Conservation (phyloP, 2,797 vertebrate genomes). For the Sebastes minor region DNA sequence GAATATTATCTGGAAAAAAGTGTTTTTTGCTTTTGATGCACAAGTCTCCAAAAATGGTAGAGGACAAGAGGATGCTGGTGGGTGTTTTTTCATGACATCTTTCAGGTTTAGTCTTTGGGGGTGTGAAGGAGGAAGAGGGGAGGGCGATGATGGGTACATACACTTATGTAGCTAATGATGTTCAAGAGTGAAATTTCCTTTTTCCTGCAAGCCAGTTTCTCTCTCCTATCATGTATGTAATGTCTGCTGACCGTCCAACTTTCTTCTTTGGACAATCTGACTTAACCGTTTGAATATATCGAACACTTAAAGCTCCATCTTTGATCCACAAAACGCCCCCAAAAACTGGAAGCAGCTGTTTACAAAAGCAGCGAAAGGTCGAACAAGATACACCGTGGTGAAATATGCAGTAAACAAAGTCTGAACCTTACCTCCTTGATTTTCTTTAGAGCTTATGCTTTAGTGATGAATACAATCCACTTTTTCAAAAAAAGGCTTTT, state of each 20-base stretch:
- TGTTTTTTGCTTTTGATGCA: conserved; percentile 47
- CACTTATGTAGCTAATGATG: conserved; percentile 23
- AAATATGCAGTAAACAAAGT: conserved; percentile 65
- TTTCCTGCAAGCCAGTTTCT: conserved; percentile 54
- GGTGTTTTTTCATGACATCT: conserved; percentile 71
- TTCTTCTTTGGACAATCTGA: not conserved
- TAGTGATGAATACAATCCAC: conserved; percentile 71
- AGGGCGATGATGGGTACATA: conserved; percentile 35
- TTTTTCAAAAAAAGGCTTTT: conserved; percentile 73
- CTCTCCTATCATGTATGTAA: conserved; percentile 30
- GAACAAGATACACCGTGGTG: conserved; percentile 59
- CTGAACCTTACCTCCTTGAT: conserved; percentile 35
- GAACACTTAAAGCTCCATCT: not conserved
- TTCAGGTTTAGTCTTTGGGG: conserved; percentile 64
- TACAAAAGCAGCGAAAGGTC: conserved; percentile 60
- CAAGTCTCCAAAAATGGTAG: conserved; percentile 60
- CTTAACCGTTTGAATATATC: not conserved
- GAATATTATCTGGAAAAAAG: conserved; percentile 54
- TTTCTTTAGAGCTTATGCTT: conserved; percentile 50
- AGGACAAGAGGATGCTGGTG: conserved; percentile 71
- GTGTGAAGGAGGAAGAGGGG: conserved; percentile 59
- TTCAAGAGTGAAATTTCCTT: not conserved
- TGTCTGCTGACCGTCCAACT: not conserved
- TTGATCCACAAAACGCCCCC: not conserved
- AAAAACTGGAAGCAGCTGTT: conserved; percentile 53